Conservation (phyloP, 2,113 vertebrate species). For the Gallinago undulata region DNA sequence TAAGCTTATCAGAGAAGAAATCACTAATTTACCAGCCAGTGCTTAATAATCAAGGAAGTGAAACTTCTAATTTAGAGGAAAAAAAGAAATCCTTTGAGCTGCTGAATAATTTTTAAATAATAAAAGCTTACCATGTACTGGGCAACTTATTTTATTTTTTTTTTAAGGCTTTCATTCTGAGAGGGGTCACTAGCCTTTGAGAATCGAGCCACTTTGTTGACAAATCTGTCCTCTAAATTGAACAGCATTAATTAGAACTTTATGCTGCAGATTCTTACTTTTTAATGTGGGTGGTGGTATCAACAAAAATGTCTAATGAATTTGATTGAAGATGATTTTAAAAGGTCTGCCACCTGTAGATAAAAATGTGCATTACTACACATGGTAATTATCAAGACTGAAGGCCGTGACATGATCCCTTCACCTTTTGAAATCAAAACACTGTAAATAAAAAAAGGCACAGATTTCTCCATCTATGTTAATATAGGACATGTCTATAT, state of each 20-base stretch:
- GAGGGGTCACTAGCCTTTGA: slow-evolving; percentile 65
- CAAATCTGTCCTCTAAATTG: slow-evolving; percentile 66
- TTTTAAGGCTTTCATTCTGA: slow-evolving; percentile 61
- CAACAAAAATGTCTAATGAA: slow-evolving; percentile 47
- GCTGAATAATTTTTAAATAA: slow-evolving; percentile 59
- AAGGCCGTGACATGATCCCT: slow-evolving; percentile 34
- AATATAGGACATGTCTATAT: not conserved
- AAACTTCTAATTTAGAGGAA: slow-evolving; percentile 51
- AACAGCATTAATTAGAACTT: slow-evolving; percentile 66
- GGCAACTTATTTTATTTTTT: not conserved
- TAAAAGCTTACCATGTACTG: slow-evolving; percentile 48
- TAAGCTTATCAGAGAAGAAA: slow-evolving; percentile 54
- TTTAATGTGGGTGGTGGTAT: slow-evolving; percentile 54
- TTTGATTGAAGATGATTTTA: slow-evolving; percentile 69
- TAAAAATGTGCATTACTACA: slow-evolving; percentile 66
- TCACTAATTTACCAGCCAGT: slow-evolving; percentile 33
- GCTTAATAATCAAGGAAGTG: slow-evolving; percentile 52
- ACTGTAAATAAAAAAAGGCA: not conserved
- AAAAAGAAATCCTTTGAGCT: slow-evolving; percentile 50
- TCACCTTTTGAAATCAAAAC: slow-evolving; percentile 71
- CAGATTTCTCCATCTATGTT: not conserved
- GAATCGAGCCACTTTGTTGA: slow-evolving; percentile 65
- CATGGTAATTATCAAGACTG: slow-evolving; percentile 63
- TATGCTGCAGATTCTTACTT: slow-evolving; percentile 33
- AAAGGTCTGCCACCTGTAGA: slow-evolving; percentile 75